Percentiles rank a stretch among this genome's conserved stretches.
Evolutionary conservation across 2,888 invertebrate species (phyloP).

Genomic region (Drosophila robusta): DNA sequence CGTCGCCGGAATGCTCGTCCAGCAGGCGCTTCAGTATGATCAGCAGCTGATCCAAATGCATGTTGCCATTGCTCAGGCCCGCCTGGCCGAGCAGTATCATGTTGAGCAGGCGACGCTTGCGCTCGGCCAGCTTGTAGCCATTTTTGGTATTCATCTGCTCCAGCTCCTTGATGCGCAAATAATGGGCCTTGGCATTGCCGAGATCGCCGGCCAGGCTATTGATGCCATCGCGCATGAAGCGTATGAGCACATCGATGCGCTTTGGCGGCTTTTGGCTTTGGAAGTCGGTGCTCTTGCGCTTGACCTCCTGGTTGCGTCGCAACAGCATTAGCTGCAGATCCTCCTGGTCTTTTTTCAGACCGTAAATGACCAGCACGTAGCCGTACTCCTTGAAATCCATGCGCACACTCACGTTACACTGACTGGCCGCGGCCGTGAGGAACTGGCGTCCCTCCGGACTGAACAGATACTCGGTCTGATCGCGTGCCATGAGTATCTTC

Average conservation of each 20-base stretch:
- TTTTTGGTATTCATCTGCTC: conserved; percentile 85
- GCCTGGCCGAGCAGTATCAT: conserved; percentile 88
- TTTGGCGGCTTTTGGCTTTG: conserved; percentile 80
- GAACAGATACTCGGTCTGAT: conserved; percentile 86
- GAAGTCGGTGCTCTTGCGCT: conserved; percentile 66
- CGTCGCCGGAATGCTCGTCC: conserved; percentile 65
- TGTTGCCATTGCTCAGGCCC: conserved; percentile 86
- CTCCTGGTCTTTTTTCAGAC: conserved; percentile 86
- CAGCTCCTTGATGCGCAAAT: conserved; percentile 85
- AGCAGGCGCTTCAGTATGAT: conserved; percentile 76
- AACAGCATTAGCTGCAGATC: conserved; percentile 86
- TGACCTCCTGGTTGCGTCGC: conserved; percentile 81
- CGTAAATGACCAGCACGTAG: conserved; percentile 86
- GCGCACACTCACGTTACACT: conserved; percentile 82
- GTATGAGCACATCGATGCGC: conserved; percentile 79
- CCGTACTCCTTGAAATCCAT: conserved; percentile 84
- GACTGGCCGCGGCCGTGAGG: conserved; percentile 83
- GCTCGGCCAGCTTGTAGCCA: conserved; percentile 85
- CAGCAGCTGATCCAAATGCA: conserved; percentile 85
- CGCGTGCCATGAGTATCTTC: conserved; percentile 86
- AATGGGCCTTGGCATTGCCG: conserved; percentile 86
- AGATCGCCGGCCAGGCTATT: conserved; percentile 80
- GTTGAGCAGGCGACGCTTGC: conserved; percentile 86
- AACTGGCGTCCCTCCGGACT: conserved; percentile 86
- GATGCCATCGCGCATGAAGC: conserved; percentile 81